Conservation (phyloP, 2,888 invertebrate species). For the Watsonalla binaria region DNA sequence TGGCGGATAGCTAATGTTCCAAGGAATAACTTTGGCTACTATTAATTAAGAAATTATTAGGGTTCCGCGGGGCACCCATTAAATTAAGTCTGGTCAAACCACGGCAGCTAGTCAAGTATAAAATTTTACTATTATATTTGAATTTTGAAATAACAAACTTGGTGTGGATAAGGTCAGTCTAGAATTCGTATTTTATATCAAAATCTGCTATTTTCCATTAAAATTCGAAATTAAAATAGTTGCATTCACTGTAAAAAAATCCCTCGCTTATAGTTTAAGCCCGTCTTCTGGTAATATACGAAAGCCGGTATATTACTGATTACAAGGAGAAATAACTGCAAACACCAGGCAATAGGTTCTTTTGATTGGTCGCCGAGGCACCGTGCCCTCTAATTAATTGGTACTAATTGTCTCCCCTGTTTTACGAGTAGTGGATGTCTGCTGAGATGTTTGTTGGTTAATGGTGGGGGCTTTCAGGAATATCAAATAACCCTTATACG, state of each 20-base stretch:
- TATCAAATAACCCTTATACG: neutral
- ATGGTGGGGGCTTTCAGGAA: neutral
- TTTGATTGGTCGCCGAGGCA: neutral
- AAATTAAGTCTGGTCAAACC: too few relatives aligned
- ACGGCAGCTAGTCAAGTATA: too few relatives aligned
- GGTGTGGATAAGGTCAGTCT: too few relatives aligned
- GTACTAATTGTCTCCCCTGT: neutral
- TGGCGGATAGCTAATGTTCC: too few relatives aligned
- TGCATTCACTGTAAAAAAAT: neutral
- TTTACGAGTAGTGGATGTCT: neutral
- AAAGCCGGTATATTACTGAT: neutral
- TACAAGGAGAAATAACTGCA: conserved; percentile 1
- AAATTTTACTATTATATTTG: too few relatives aligned
- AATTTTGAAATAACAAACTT: too few relatives aligned
- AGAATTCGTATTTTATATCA: too few relatives aligned
- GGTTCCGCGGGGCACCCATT: too few relatives aligned
- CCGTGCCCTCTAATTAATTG: neutral
- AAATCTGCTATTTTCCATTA: too few relatives aligned
- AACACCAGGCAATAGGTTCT: neutral
- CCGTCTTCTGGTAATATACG: neutral
- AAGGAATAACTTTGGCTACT: too few relatives aligned
- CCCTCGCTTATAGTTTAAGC: neutral
- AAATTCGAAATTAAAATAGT: too few relatives aligned
- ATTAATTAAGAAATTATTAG: too few relatives aligned
- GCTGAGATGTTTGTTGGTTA: neutral